Evolutionary conservation across 2,113 vertebrate species (phyloP).

Genomic region (Microcebus murinus): DNA sequence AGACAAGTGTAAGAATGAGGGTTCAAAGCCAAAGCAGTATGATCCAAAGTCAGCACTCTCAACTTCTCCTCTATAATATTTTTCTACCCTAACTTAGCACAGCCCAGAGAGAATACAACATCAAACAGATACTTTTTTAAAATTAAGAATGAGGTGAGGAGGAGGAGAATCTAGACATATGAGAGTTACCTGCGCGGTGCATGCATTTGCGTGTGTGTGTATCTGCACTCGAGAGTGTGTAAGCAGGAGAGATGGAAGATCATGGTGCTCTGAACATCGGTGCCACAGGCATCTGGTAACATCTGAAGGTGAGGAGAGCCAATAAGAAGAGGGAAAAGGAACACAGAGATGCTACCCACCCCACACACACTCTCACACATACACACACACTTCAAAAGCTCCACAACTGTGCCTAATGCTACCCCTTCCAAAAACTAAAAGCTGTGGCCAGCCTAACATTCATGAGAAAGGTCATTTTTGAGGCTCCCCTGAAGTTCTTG

Average conservation of each 20-base stretch:
- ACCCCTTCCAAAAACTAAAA: background rate
- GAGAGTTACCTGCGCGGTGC: background rate
- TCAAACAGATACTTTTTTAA: background rate
- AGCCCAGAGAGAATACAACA: background rate
- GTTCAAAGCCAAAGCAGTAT: background rate
- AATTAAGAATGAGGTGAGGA: background rate
- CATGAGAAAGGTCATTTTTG: background rate
- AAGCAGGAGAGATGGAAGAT: background rate
- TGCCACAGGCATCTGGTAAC: background rate
- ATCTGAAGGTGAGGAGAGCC: background rate
- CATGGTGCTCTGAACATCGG: background rate
- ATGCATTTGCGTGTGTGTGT: background rate
- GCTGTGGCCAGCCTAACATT: background rate
- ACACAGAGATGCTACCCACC: background rate
- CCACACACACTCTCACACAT: background rate
- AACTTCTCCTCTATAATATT: background rate
- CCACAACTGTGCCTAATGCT: background rate
- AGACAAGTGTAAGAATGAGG: background rate
- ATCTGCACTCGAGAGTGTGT: background rate
- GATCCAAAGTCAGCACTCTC: background rate
- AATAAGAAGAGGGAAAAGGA: background rate
- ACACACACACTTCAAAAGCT: background rate
- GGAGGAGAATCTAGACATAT: background rate
- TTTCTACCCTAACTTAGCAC: background rate
- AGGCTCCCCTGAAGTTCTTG: background rate